Evolutionary conservation across 2,888 invertebrate species (phyloP), one percentile per base, ranked within the genome.

Genomic region (Lasiommata megera): DNA sequence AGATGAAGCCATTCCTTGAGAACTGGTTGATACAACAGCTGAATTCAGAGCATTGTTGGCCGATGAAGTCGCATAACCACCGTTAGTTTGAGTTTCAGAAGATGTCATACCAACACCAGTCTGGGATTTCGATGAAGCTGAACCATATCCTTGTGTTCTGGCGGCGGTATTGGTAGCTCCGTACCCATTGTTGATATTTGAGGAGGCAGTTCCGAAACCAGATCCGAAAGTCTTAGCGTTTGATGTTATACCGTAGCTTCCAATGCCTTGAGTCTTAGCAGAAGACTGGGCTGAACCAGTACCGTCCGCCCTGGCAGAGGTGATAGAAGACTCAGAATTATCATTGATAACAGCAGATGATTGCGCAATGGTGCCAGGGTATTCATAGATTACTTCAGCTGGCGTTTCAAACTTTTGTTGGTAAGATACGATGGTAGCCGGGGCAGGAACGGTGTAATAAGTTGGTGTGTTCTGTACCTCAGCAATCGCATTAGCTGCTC

Each of bases 361-460:
- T 7, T 84, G 72, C 6, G 85, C 87, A 16, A 69, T 67, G 11
- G 66, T 58, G 18, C 70, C 69, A n/a, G 74, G 54, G 14, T 71
- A 44, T 52, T 72, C 71, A 56, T 75, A 75, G 48, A 62, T 69
- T 9, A 72, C 64, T 38, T 70, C 74, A 55, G 72, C 65, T n/a
- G 81, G 82, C 0, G 67, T 66, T 56, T 75, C 79, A 51, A 80
- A 80, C 72, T 82, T 82, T 62, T 88, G 84, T 60, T 82, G 73
- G 68, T 88, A 88, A 6, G 87, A 73, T 61, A 86, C 71, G 52
- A 88, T 70, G 8, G 79, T 76, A 0, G 79, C 83, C 0, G 87
- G 84, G 7, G 75, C 78, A 0, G 84, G 82, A 12, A 84, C 67
- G 1, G 79, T 68, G 67, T 80, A 83, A 72, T 80, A 88, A 8